Conservation (phyloP, 2,888 invertebrate species). For the Sericinus montela region DNA sequence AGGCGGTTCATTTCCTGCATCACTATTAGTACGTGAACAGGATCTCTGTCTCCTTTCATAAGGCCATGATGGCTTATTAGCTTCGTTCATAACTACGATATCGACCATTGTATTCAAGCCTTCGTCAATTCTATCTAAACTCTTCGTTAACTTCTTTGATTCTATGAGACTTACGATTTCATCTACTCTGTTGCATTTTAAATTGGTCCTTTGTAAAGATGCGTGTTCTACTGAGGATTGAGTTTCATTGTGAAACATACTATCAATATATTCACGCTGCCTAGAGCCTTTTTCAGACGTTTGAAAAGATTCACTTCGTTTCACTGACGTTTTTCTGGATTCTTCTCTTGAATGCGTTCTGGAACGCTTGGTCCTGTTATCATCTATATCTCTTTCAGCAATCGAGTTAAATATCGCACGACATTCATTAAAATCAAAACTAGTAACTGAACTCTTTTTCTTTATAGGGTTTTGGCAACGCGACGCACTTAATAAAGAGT, state of each 20-base stretch:
- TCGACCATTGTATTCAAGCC: conserved; percentile 85
- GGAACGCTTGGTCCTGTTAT: conserved; percentile 48
- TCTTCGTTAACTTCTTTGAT: conserved; percentile 84
- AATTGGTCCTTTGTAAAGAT: conserved; percentile 46
- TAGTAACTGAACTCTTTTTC: conserved; percentile 54
- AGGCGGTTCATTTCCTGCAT: conserved; percentile 58
- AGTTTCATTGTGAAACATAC: conserved; percentile 76
- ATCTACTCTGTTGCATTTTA: conserved; percentile 64
- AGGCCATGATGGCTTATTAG: conserved; percentile 61
- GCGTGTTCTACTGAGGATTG: conserved; percentile 40
- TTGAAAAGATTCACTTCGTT: conserved; percentile 73
- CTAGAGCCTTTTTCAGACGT: conserved; percentile 64
- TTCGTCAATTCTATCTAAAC: conserved; percentile 87
- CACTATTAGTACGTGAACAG: conserved; percentile 60
- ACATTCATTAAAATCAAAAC: conserved; percentile 72
- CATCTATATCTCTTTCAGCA: conserved; percentile 71
- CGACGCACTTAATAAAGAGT: conserved; percentile 84
- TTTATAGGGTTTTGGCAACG: conserved; percentile 59
- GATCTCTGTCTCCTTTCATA: conserved; percentile 66
- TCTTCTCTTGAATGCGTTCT: conserved; percentile 64
- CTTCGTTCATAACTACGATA: conserved; percentile 82
- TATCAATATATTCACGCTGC: conserved; percentile 77
- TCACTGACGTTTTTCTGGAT: conserved; percentile 51
- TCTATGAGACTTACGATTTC: conserved; percentile 78
- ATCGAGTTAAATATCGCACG: conserved; percentile 79